Percentiles rank a stretch among this genome's conserved stretches.
Conservation (phyloP, 2,888 invertebrate genomes). For the Cecidostiba fungosa region DNA sequence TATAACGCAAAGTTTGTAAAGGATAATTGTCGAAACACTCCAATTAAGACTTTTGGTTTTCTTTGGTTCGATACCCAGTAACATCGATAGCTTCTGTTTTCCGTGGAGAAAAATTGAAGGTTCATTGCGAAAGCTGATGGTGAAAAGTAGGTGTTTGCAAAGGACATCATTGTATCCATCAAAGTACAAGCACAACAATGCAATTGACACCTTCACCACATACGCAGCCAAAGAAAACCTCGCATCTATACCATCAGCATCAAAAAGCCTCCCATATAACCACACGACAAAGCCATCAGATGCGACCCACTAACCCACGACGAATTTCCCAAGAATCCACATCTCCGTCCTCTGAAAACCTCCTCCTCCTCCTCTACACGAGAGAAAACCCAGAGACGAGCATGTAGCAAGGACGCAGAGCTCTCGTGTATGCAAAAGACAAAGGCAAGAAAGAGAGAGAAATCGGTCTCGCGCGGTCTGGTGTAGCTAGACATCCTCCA, state of each 20-base stretch:
- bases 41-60: too few species aligned
- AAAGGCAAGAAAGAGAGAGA: conserved; percentile 6
- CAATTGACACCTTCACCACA: not conserved
- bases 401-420: not conserved
- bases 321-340: conserved; percentile 28
- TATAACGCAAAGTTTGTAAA: too few species aligned
- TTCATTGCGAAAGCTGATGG: too few species aligned
- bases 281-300: not conserved
- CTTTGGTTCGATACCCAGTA: too few species aligned
- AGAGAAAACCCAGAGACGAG: not conserved
- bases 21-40: too few species aligned
- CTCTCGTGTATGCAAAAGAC: not conserved
- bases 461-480: conserved; percentile 6
- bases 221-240: not conserved
- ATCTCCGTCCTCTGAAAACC: not conserved
- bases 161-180: not conserved
- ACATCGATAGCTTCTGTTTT: too few species aligned
- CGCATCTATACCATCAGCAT: not conserved
- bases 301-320: conserved; percentile 3
- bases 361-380: not conserved
- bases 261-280: not conserved
- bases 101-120: too few species aligned
- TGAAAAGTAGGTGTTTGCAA: not conserved
- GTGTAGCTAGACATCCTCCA: not conserved
- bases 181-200: not conserved